A percentile compares a stretch with the other conserved stretches of the same genome.
Conservation (phyloP, 2,888 invertebrate genomes). For the Drosophila subquinaria region DNA sequence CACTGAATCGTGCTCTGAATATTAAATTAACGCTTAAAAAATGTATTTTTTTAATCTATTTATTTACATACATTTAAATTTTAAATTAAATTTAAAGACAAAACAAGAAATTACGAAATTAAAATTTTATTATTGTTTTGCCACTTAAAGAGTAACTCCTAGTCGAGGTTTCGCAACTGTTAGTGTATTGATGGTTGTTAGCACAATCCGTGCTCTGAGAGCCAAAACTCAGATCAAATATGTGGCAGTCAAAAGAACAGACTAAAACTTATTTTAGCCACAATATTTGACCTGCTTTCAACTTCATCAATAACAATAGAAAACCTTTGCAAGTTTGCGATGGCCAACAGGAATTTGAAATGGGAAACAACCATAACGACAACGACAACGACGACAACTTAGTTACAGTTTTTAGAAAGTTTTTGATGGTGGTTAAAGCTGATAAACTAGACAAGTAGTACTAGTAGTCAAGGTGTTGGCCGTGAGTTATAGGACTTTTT, state of each 20-base stretch:
- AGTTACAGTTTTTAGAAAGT: slow-evolving; percentile 8
- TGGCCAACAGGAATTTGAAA: slow-evolving; percentile 10
- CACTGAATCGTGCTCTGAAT: too few relatives aligned
- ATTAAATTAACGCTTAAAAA: too few relatives aligned
- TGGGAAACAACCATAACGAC: slow-evolving; percentile 20
- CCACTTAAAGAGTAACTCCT: not conserved
- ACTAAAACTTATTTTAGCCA: slow-evolving; percentile 43
- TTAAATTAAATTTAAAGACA: too few relatives aligned
- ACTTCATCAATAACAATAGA: slow-evolving; percentile 36
- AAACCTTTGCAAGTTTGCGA: slow-evolving; percentile 1
- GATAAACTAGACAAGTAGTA: not conserved
- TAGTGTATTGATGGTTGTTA: slow-evolving; percentile 2
- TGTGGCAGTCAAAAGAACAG: slow-evolving; percentile 18
- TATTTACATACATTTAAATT: too few relatives aligned
- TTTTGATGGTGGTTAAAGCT: not conserved
- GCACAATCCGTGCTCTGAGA: slow-evolving; percentile 4
- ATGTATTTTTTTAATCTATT: too few relatives aligned
- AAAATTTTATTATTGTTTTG: not conserved
- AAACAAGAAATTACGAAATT: too few relatives aligned
- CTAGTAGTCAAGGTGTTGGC: slow-evolving; percentile 2
- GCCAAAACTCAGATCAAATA: slow-evolving; percentile 15
- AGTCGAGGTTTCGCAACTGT: not conserved
- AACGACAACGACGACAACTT: slow-evolving; percentile 26
- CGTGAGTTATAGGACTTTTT: not conserved
- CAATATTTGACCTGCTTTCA: slow-evolving; percentile 44